Conservation (phyloP, 2,113 vertebrate genomes). For the Axis porcinus region DNA sequence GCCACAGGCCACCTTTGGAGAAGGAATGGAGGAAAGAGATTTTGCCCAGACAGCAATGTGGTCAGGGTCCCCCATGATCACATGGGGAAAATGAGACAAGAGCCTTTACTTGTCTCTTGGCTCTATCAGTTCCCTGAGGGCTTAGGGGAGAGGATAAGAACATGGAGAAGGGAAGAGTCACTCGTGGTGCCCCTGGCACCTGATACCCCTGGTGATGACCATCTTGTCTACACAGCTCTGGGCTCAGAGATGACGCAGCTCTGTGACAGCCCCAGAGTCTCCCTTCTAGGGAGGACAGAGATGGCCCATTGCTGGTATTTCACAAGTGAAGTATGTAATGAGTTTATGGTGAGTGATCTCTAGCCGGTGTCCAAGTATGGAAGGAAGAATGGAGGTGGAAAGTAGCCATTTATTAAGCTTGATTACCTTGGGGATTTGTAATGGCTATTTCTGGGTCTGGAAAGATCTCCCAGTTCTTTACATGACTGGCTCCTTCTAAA, state of each 20-base stretch:
- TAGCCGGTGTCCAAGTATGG: background rate
- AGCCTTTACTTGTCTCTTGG: background rate
- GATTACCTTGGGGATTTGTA: background rate
- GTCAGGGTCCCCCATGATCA: background rate
- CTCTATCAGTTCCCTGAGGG: accelerated
- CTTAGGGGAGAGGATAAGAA: background rate
- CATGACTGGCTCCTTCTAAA: background rate
- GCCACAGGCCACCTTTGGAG: background rate
- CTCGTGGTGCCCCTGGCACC: background rate
- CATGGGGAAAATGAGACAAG: background rate
- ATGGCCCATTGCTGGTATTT: background rate
- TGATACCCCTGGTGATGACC: background rate
- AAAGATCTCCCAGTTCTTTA: background rate
- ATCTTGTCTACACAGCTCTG: background rate
- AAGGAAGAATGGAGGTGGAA: background rate
- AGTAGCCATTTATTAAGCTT: background rate
- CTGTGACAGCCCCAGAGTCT: background rate
- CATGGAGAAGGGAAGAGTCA: background rate
- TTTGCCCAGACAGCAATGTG: background rate
- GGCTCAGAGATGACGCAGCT: background rate
- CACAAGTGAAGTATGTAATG: background rate
- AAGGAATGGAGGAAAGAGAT: background rate
- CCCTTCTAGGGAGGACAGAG: background rate
- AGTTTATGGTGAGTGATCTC: background rate
- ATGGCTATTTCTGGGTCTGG: background rate